Evolutionary conservation across 2,113 vertebrate species (phyloP).

Genomic region (Poeciliopsis retropinna): DNA sequence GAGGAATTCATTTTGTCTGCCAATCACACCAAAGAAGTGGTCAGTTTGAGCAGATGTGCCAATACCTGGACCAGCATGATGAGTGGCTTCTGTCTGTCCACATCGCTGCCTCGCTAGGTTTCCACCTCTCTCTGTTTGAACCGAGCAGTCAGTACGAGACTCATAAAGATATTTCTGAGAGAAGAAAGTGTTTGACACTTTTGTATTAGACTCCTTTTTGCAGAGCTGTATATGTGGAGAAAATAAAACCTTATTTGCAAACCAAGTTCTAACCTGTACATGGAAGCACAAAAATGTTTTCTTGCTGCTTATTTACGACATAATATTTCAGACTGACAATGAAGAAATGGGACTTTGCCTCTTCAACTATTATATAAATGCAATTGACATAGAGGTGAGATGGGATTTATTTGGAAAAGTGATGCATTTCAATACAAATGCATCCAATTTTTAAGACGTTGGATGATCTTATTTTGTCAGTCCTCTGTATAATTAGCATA

Average conservation of each 20-base stretch:
- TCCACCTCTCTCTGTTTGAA: slow-evolving; percentile 29
- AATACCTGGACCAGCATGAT: slow-evolving; percentile 70
- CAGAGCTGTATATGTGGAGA: not conserved
- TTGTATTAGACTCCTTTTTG: not conserved
- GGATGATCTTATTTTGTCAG: not conserved
- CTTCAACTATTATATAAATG: not conserved
- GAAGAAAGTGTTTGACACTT: not conserved
- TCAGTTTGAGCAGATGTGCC: slow-evolving; percentile 70
- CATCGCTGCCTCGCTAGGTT: slow-evolving; percentile 25
- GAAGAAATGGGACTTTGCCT: not conserved
- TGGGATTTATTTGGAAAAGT: not conserved
- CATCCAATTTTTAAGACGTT: not conserved
- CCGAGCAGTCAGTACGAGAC: not conserved
- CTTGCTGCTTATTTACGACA: not conserved
- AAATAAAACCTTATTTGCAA: not conserved
- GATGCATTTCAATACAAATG: not conserved
- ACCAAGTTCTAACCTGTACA: not conserved
- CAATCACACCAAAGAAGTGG: slow-evolving; percentile 72
- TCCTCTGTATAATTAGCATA: not conserved
- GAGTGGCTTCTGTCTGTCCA: slow-evolving; percentile 69
- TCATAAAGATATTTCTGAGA: not conserved
- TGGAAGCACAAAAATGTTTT: not conserved
- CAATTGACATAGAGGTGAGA: not conserved
- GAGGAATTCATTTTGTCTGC: slow-evolving; percentile 77
- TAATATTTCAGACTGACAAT: not conserved